Conservation (phyloP, 37 sponge, comb jelly and placozoan genomes). For the Beroe forskalii region DNA sequence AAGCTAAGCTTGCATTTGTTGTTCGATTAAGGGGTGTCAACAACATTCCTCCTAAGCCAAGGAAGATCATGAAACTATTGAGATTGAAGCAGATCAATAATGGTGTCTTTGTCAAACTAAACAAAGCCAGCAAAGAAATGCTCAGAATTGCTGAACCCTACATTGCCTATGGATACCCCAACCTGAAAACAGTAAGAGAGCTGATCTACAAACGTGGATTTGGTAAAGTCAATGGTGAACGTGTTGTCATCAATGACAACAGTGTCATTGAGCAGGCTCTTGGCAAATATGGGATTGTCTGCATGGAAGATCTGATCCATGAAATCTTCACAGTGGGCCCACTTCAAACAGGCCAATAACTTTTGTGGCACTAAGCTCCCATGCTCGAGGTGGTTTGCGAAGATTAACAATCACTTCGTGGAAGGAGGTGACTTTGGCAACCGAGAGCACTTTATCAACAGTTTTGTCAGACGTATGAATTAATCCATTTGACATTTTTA, state of each 20-base stretch:
- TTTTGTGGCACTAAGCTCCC: conserved; percentile 97
- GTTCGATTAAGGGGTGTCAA: conserved; percentile 95
- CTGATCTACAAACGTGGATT: conserved; percentile 96
- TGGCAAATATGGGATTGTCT: conserved; percentile 87
- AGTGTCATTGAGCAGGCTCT: conserved; percentile 79
- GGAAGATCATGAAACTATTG: conserved; percentile 93
- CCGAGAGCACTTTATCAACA: conserved; percentile 87
- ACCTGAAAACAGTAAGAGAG: conserved; percentile 89
- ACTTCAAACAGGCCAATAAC: conserved; percentile 82
- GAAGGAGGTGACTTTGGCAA: conserved; percentile 99
- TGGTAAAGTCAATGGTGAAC: conserved; percentile 81
- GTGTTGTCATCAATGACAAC: conserved; percentile 85
- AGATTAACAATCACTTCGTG: conserved; percentile 90
- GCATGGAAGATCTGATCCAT: conserved; percentile 95
- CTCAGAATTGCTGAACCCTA: conserved; percentile 92
- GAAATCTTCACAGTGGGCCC: conserved; percentile 94
- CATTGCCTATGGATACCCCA: conserved; percentile 98
- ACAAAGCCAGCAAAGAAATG: conserved; percentile 91
- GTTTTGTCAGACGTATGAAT: conserved; percentile 85
- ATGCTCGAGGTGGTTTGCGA: conserved; percentile 77
- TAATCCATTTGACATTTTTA: conserved; percentile 66
- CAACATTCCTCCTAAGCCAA: conserved; percentile 86
- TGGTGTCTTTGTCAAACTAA: conserved; percentile 84
- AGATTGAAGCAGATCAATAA: conserved; percentile 97
- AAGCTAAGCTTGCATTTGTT: conserved; percentile 88